Conservation (phyloP, 2,113 vertebrate genomes). For the Tauraco erythrolophus region DNA sequence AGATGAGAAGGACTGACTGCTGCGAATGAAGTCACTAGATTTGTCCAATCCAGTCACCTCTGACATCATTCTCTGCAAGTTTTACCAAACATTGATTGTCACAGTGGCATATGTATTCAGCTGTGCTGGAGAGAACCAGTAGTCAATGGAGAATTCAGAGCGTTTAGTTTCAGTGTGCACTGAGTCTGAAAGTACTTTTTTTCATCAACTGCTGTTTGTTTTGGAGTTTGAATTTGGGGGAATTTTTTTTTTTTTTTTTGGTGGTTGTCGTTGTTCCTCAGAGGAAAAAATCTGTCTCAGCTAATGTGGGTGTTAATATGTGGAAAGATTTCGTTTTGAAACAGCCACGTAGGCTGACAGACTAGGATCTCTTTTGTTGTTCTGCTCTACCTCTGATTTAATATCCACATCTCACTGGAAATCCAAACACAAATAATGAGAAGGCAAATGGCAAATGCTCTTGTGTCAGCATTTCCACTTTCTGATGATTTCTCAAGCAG, state of each 20-base stretch:
- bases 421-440: background rate
- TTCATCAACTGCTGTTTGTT: background rate
- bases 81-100: background rate
- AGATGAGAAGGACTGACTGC: background rate
- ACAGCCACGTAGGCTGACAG: background rate
- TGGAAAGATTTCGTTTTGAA: background rate
- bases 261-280: background rate
- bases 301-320: background rate
- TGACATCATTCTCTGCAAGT: background rate
- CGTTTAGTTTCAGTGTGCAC: background rate
- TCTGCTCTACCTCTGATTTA: background rate
- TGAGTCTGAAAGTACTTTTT: background rate
- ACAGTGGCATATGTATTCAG: background rate
- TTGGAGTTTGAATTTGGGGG: background rate
- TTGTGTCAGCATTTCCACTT: background rate
- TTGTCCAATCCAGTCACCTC: conserved; percentile 6
- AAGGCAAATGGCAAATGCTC: background rate
- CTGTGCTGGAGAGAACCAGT: background rate
- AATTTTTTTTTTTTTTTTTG: background rate
- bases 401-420: background rate
- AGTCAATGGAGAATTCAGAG: background rate
- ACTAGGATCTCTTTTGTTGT: background rate
- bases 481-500: background rate
- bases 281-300: background rate
- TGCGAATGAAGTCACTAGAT: background rate